These are phyloP conservation scores for Oedothorax gibbosus DNA, from an alignment of 1,140 invertebrate genomes.

Conservation along the genomic window DNA sequence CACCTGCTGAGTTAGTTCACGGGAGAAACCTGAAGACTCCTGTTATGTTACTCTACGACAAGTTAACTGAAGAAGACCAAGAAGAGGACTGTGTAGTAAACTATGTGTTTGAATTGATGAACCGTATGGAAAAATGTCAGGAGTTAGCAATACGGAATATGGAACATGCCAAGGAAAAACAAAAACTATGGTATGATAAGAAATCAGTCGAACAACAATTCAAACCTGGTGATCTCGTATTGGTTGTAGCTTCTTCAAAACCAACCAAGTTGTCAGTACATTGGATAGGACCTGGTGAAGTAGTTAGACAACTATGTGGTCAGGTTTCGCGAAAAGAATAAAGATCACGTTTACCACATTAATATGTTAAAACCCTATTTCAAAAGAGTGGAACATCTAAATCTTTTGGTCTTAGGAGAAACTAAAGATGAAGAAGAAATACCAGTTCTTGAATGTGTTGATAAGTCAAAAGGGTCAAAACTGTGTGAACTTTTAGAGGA, in stretches of 20 bases:
- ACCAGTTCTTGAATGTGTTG: neutral
- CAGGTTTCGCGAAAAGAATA: neutral
- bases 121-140: constrained; percentile 8
- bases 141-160: neutral
- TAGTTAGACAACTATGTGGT: constrained; percentile 17
- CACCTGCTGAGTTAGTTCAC: neutral
- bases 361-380: constrained; percentile 28
- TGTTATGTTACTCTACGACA: constrained; percentile 8
- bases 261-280: constrained; percentile 8
- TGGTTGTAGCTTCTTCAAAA: constrained; percentile 9
- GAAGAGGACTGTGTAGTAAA: constrained; percentile 1
- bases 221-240: neutral
- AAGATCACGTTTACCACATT: constrained; percentile 2
- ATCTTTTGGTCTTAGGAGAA: constrained; percentile 1
- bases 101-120: constrained; percentile 16
- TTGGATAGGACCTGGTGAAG: constrained; percentile 6
- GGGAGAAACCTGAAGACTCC: neutral
- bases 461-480: neutral
- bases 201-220: neutral
- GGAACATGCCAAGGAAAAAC: constrained; percentile 6
- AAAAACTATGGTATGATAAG: constrained; percentile 1
- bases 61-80: neutral
- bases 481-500: no score
- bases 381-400: constrained; percentile 3
- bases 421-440: neutral